Percentiles rank a stretch among this genome's conserved stretches.
phyloP scores from a whole-genome alignment of 35 echinoderm and acorn worm genomes.

The Apostichopus californicus region DNA sequence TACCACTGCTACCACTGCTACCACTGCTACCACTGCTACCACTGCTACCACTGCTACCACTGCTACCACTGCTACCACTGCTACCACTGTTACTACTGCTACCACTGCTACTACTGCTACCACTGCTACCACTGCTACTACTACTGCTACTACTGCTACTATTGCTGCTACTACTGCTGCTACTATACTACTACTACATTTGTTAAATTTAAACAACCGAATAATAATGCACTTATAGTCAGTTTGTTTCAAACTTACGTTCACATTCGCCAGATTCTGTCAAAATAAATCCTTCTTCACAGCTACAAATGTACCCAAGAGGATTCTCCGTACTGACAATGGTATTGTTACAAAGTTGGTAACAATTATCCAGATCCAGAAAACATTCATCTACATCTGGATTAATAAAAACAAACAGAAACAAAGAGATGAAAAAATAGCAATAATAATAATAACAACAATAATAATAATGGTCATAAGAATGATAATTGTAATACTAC shows the following conservation, averaged over 20 bases:
- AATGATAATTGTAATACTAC: background rate
- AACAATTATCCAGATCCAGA: conserved; percentile 22
- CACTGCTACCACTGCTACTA: no score
- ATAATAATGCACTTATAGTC: background rate
- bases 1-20: no score
- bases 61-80: no score
- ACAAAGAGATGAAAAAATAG: background rate
- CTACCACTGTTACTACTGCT: no score
- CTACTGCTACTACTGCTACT: no score
- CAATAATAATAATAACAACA: background rate
- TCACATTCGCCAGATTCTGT: background rate
- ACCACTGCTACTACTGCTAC: no score
- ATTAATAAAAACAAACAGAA: background rate
- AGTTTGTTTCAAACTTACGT: background rate
- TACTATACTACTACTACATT: background rate
- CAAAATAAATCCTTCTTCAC: conserved; percentile 36
- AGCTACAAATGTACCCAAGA: conserved; percentile 27
- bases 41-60: no score
- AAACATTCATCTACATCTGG: conserved; percentile 57
- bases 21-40: no score
- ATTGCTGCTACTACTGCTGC: no score
- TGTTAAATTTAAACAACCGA: background rate
- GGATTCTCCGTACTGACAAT: background rate
- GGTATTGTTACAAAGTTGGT: conserved; percentile 52
- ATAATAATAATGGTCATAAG: background rate